Evolutionary conservation across 2,797 vertebrate species (phyloP).

Genomic region (Nannoperca australis): DNA sequence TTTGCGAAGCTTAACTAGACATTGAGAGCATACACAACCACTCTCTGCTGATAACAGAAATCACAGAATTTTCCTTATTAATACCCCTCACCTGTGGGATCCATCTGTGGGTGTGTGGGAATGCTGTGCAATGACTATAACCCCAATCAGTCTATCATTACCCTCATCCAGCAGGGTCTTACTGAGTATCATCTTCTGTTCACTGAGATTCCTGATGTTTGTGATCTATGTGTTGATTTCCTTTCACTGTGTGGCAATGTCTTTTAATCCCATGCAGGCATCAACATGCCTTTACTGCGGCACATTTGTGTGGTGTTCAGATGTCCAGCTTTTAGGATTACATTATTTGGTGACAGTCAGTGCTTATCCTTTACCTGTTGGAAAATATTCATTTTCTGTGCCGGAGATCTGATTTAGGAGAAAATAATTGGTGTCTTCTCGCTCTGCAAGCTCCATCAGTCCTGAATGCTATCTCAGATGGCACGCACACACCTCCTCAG

Average conservation of each 20-base stretch:
- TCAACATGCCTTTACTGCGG: neutral
- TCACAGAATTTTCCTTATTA: slow-evolving; percentile 45
- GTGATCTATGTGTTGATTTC: slow-evolving; percentile 18
- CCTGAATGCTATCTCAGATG: slow-evolving; percentile 45
- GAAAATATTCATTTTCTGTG: slow-evolving; percentile 38
- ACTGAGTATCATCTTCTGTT: slow-evolving; percentile 27
- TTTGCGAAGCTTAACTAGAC: slow-evolving; percentile 51
- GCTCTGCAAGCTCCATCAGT: slow-evolving; percentile 35
- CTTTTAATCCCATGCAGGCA: slow-evolving; percentile 27
- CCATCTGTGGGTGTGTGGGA: slow-evolving; percentile 46
- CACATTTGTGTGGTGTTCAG: slow-evolving; percentile 9
- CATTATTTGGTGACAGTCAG: slow-evolving; percentile 7
- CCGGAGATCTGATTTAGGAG: slow-evolving; percentile 36
- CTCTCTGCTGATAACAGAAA: slow-evolving; percentile 41
- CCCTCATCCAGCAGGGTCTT: slow-evolving; percentile 34
- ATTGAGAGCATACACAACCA: slow-evolving; percentile 38
- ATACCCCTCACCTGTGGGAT: slow-evolving; percentile 45
- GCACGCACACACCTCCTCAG: slow-evolving; percentile 36
- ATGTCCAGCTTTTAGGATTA: slow-evolving; percentile 22
- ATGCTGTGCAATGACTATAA: slow-evolving; percentile 54
- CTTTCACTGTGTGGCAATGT: slow-evolving; percentile 15
- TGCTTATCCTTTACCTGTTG: slow-evolving; percentile 38
- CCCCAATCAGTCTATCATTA: slow-evolving; percentile 54
- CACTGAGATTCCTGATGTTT: slow-evolving; percentile 30
- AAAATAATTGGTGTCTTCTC: slow-evolving; percentile 40